These are phyloP conservation scores for Oreochromis grahami DNA, from an alignment of 2,797 vertebrate species.

Conservation along the genomic window DNA sequence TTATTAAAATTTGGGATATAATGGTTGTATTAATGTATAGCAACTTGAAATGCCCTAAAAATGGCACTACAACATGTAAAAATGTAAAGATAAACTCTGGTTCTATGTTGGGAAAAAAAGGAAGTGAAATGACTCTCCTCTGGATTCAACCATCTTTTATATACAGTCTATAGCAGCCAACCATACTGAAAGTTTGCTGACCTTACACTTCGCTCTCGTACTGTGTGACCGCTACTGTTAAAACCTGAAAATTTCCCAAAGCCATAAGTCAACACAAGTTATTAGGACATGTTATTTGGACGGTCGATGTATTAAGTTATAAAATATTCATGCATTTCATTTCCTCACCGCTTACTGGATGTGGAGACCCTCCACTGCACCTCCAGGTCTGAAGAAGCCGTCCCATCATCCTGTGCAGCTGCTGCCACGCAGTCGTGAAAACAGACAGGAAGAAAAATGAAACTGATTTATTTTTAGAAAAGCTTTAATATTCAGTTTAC, in stretches of 20 bases:
- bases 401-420: background rate
- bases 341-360: background rate
- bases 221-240: background rate
- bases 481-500: background rate
- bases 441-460: background rate
- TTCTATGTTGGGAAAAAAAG: background rate
- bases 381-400: background rate
- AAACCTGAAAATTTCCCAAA: background rate
- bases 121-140: background rate
- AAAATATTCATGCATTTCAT: background rate
- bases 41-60: background rate
- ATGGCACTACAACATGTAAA: background rate
- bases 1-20: background rate
- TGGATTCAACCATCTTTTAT: background rate
- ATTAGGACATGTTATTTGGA: background rate
- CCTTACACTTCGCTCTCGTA: background rate
- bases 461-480: background rate
- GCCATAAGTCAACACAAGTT: background rate
- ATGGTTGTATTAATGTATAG: background rate
- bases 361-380: background rate
- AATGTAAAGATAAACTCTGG: background rate
- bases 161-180: background rate
- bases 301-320: background rate
- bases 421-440: fast-evolving
- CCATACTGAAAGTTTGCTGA: background rate